Evolutionary conservation across 2,113 vertebrate genomes (phyloP).

Genomic region (Arothron firmamentum): DNA sequence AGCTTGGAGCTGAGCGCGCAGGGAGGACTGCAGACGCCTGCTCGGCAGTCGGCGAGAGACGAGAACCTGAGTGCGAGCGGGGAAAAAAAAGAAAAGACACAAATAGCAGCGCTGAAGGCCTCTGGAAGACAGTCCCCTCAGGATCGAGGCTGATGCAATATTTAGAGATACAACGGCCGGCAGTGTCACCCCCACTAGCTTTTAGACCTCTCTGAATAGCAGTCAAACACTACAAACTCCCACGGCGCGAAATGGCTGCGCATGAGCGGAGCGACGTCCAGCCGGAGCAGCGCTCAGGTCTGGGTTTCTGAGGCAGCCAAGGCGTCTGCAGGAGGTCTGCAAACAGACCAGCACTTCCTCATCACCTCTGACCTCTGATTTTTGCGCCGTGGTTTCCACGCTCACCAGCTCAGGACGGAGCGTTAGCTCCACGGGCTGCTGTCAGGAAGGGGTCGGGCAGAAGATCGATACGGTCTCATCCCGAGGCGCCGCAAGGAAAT

Average conservation of each 20-base stretch:
- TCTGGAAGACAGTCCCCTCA: constrained; percentile 44
- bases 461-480: too few species aligned
- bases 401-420: too few species aligned
- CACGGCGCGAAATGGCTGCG: constrained; percentile 43
- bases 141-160: constrained; percentile 59
- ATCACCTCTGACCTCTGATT: too few species aligned
- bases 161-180: constrained; percentile 65
- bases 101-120: constrained; percentile 55
- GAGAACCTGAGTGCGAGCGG: constrained; percentile 12
- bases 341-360: not conserved
- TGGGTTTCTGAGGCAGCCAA: too few species aligned
- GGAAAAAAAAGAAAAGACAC: constrained; percentile 26
- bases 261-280: constrained; percentile 34
- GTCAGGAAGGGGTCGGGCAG: too few species aligned
- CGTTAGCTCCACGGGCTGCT: too few species aligned
- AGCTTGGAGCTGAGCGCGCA: not conserved
- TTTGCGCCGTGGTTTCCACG: too few species aligned
- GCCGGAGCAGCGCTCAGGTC: constrained; percentile 23
- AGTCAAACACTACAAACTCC: constrained; percentile 59
- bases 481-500: too few species aligned
- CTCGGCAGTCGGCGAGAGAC: constrained; percentile 2
- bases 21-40: not conserved
- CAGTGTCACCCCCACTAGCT: constrained; percentile 63
- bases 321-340: too few species aligned
- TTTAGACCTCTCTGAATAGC: constrained; percentile 71